Evolutionary conservation across 2,888 invertebrate genomes (phyloP), one percentile per base, ranked within the genome.

Genomic region (Diarsia brunnea): DNA sequence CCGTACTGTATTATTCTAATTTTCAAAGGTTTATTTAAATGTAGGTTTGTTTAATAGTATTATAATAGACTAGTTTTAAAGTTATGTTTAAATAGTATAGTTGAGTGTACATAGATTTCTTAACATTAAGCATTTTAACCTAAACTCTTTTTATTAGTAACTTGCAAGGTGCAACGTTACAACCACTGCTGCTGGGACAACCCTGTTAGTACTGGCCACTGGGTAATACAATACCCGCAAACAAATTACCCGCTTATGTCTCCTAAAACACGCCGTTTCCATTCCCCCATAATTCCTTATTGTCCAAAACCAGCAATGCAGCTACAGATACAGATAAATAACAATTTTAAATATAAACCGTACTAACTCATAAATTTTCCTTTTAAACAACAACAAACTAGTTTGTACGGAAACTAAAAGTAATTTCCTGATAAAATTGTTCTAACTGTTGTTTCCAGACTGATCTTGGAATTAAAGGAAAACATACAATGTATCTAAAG

Each of bases 371-470:
- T 75, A 83, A 21, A 75, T 84, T 81, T 81, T 77, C 67, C 78
- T 69, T 69, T 78, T 45, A 64, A 61, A 78, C 69, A 81, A 80
- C 61, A 83, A 75, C 53, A 78, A 78, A 83, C 68, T 70, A 75
- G 67, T 73, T 67, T 38, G 51, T 53, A 70, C 58, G 70, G 65
- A 67, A 81, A 75, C 79, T 72, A 82, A 79, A 84, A 84, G 84
- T 78, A 84, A 84, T 84, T 84, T 84, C 78, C 65, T 53, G 81
- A 66, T 84, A 63, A 78, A 81, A 81, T 84, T 80, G 80, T 80
- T 73, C 69, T 72, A 72, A 78, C 63, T 72, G 79, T 70, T 70
- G 68, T 73, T 73, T 45, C 31, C n/a, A 47, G 51, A 72, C 69
- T 75, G 73, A 79, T 82, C 75, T 82, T 31, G 60, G 79, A 75